Base-by-base conservation (phyloP, 2,888 invertebrate genomes). In the Meganola albula region DNA sequence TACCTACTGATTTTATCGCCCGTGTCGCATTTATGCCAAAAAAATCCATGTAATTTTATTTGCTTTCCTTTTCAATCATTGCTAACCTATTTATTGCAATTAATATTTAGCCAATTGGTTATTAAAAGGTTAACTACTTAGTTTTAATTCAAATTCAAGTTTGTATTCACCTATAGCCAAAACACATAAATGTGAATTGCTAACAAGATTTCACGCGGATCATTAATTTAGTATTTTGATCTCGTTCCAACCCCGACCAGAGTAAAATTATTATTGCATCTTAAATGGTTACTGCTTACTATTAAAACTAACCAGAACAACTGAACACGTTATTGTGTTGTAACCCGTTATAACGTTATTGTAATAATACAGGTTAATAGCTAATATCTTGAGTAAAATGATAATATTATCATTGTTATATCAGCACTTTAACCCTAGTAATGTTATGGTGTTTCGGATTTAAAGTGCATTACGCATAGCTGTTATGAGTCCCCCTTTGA, bases 211-310 rank as follows among this genome's bases (percentile, higher is more conserved):
- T 55, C 43, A 43, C 51, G 49, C 53, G 37, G 46, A 53, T 53
- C 69, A 68, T 69, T 75, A 70, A 75, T 74, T 64, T 63, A 62
- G 47, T 68, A 68, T 76, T 74, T 67, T 71, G 73, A 72, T 72
- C 71, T 54, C 58, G 64, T 56, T 54, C 52, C 52, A 34, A 53
- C 20, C 53, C 58, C 61, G 68, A 69, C 70, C 63, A 57, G 67
- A 74, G 63, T 74, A 69, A 76, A 82, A 83, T 82, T 79, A 80
- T 77, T 82, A 80, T 83, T 76, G 71, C 74, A 60, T 68, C 69
- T 73, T 73, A 82, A 74, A 84, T 66, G 65, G 76, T 84, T 83
- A 85, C 56, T 76, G 71, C 64, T 46, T 48, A 56, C 67, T 62
- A 77, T 82, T 79, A 77, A 76, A 78, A 78, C 74, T 74, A 74